Conservation (phyloP, 2,888 invertebrate species). For the Morpho helenor region DNA sequence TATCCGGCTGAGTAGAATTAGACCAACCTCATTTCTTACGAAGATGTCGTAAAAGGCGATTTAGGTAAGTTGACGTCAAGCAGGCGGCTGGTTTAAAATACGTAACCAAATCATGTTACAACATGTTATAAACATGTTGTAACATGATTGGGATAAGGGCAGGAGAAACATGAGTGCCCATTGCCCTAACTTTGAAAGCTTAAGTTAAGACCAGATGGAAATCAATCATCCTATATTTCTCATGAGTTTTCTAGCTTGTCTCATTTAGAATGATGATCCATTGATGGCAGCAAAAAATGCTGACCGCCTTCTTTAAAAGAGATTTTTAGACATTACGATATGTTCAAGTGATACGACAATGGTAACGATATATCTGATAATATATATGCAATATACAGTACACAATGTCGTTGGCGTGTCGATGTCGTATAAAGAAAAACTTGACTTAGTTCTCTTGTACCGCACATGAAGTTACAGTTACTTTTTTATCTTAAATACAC, state of each 20-base stretch:
- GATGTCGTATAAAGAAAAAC: slow-evolving; percentile 4
- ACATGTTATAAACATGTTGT: too few species aligned
- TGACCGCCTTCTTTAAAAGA: slow-evolving; percentile 21
- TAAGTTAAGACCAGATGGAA: slow-evolving; percentile 15
- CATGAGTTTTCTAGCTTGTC: slow-evolving; percentile 20
- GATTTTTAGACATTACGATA: slow-evolving; percentile 14
- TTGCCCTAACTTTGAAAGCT: neutral
- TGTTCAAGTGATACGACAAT: neutral
- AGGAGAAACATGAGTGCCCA: too few species aligned
- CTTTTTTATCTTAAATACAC: slow-evolving; percentile 9
- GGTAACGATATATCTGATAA: neutral
- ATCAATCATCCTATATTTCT: slow-evolving; percentile 27
- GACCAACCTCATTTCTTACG: too few species aligned
- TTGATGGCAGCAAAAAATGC: slow-evolving; percentile 27
- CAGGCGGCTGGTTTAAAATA: too few species aligned
- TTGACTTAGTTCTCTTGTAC: slow-evolving; percentile 16
- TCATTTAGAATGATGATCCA: slow-evolving; percentile 24
- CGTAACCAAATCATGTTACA: too few species aligned
- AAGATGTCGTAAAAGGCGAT: too few species aligned
- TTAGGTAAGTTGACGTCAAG: too few species aligned
- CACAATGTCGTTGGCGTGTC: slow-evolving; percentile 3
- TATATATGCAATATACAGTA: neutral
- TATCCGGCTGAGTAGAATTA: too few species aligned
- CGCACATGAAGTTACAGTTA: slow-evolving; percentile 26
- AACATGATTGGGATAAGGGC: too few species aligned